Evolutionary conservation across 2,797 vertebrate genomes (phyloP).

Genomic region (Stomatorhinus walkeri): DNA sequence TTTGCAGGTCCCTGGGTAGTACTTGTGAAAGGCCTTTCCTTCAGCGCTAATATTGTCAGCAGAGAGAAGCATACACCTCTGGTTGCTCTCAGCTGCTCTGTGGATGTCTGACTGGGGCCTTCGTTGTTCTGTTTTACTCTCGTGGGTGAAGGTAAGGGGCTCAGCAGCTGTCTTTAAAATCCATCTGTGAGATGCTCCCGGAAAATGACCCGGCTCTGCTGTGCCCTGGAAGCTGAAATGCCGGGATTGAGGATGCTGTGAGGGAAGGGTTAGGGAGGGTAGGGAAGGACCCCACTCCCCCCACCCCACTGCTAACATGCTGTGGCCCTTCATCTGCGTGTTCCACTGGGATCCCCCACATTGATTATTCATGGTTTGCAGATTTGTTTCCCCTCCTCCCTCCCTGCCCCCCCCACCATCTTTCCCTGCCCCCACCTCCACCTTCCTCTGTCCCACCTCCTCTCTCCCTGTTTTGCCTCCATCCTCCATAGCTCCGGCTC

Average conservation of each 20-base stretch:
- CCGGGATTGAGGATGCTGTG: neutral
- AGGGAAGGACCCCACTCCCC: neutral
- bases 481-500: too few relatives aligned
- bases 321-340: neutral
- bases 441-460: neutral
- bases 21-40: conserved; percentile 25
- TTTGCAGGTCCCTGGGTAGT: conserved; percentile 46
- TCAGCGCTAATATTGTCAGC: neutral
- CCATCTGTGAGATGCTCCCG: neutral
- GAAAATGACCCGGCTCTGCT: neutral
- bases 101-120: neutral
- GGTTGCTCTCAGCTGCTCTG: neutral
- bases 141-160: neutral
- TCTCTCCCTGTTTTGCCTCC: neutral
- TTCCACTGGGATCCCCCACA: conserved; percentile 39
- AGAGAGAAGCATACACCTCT: neutral
- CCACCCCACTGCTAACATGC: neutral
- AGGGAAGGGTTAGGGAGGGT: neutral
- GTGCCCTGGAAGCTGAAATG: neutral
- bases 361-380: conserved; percentile 61
- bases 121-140: neutral
- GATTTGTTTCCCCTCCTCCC: conserved; percentile 46
- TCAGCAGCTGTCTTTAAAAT: neutral
- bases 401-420: conserved; percentile 13
- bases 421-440: conserved; percentile 14